These are phyloP conservation scores for Hippocampus barbouri DNA, from an alignment of 2,113 vertebrate species.

Conservation along the genomic window DNA sequence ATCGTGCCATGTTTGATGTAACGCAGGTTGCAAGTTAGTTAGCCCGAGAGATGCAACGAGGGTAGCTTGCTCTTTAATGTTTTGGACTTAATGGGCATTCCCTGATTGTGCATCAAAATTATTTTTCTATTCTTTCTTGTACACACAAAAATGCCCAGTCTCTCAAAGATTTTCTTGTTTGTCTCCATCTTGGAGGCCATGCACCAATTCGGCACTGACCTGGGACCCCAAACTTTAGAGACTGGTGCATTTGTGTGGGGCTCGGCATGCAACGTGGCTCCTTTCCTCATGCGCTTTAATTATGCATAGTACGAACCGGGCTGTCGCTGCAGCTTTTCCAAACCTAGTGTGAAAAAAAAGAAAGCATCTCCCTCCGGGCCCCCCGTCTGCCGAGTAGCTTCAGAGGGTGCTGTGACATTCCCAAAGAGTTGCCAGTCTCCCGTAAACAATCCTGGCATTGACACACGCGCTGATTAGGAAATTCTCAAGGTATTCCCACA, in stretches of 20 bases:
- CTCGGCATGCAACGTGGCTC: conserved; percentile 34
- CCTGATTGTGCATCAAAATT: conserved; percentile 33
- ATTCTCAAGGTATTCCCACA: conserved; percentile 53
- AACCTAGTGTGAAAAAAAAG: conserved; percentile 25
- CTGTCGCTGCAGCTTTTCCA: conserved; percentile 19
- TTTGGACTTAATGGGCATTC: neutral
- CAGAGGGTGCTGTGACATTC: conserved; percentile 53
- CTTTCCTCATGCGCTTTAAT: conserved; percentile 36
- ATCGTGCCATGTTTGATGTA: neutral
- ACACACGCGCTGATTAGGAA: conserved; percentile 47
- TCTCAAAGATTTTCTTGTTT: conserved; percentile 59
- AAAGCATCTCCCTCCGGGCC: conserved; percentile 29
- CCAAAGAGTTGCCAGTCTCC: conserved; percentile 58
- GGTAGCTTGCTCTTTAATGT: neutral
- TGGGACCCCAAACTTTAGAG: conserved; percentile 41
- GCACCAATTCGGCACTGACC: conserved; percentile 55
- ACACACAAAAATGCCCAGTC: conserved; percentile 28
- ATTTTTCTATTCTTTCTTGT: conserved; percentile 34
- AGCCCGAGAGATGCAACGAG: neutral
- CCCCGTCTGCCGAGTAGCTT: conserved; percentile 11
- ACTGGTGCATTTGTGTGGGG: conserved; percentile 44
- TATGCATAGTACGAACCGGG: conserved; percentile 36
- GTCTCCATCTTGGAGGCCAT: conserved; percentile 30
- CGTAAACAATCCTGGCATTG: conserved; percentile 61
- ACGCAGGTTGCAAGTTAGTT: neutral